Conservation (phyloP, 1,140 invertebrate species). For the Matsumurasca onukii region DNA sequence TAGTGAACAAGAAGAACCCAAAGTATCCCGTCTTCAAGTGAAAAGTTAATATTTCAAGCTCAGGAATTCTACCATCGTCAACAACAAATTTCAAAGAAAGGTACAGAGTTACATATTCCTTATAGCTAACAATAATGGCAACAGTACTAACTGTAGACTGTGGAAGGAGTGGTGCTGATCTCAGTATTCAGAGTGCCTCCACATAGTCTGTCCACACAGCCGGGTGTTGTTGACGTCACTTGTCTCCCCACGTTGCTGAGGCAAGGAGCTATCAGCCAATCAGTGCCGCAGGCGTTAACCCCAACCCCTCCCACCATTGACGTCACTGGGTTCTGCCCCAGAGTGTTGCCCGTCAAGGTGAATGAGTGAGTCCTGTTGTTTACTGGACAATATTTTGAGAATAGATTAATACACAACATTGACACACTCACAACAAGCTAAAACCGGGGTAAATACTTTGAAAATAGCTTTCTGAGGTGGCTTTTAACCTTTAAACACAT, state of each 20-base stretch:
- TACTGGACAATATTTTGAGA: no score
- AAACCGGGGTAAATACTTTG: no score
- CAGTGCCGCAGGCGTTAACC: conserved; percentile 63
- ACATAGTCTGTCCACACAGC: conserved; percentile 70
- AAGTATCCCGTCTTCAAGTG: no score
- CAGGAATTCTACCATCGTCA: no score
- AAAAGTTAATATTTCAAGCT: not conserved
- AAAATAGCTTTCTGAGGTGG: no score
- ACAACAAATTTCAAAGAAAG: no score
- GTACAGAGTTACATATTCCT: not conserved
- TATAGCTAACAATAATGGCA: not conserved
- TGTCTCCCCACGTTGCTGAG: conserved; percentile 63
- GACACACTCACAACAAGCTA: no score
- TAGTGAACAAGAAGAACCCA: no score
- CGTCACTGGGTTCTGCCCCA: conserved; percentile 57
- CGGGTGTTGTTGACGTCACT: conserved; percentile 50
- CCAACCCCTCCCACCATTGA: conserved; percentile 64
- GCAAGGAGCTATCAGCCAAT: conserved; percentile 78
- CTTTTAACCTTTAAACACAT: no score
- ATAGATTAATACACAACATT: no score
- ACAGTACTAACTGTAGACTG: conserved; percentile 67
- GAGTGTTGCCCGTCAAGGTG: conserved; percentile 69
- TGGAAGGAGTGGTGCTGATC: conserved; percentile 54
- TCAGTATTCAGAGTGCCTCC: conserved; percentile 70
- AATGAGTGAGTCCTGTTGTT: conserved; percentile 66